A percentile compares a stretch with the other conserved stretches of the same genome.
phyloP scores from a whole-genome alignment of 2,888 invertebrate species.

The Trichacis sp. region DNA sequence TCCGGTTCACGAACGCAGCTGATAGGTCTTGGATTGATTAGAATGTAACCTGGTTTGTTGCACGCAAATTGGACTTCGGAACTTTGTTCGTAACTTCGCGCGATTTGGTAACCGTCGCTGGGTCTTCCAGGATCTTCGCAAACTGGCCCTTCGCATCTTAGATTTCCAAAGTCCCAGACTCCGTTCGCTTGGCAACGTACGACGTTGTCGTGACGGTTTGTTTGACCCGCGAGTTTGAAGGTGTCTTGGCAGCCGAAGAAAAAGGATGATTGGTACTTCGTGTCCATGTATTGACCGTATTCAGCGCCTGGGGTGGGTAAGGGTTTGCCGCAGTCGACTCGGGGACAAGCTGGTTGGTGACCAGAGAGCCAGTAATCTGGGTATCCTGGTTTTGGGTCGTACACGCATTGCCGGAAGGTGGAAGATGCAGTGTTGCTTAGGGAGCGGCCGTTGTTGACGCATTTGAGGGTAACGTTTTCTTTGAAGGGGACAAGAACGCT shows the following conservation, averaged over 20 bases:
- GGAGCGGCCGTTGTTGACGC: conserved; percentile 82
- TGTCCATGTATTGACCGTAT: conserved; percentile 89
- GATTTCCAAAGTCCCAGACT: conserved; percentile 97
- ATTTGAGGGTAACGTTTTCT: conserved; percentile 89
- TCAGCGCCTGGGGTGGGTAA: conserved; percentile 93
- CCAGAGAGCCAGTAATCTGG: conserved; percentile 94
- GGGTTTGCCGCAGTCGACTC: conserved; percentile 92
- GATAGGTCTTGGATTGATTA: conserved; percentile 91
- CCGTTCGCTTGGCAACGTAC: conserved; percentile 92
- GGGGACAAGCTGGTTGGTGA: conserved; percentile 85
- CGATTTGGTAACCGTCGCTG: conserved; percentile 88
- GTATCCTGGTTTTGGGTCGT: conserved; percentile 90
- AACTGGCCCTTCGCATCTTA: conserved; percentile 96
- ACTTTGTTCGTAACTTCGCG: conserved; percentile 88
- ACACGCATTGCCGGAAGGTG: conserved; percentile 93
- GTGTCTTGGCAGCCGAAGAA: conserved; percentile 97
- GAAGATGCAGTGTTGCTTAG: conserved; percentile 86
- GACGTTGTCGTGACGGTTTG: conserved; percentile 90
- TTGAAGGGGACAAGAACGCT: conserved; percentile 89
- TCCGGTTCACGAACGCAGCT: conserved; percentile 93
- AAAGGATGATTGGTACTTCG: conserved; percentile 92
- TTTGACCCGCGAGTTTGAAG: conserved; percentile 93
- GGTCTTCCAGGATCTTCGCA: conserved; percentile 96
- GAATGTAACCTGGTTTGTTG: conserved; percentile 90
- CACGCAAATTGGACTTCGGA: conserved; percentile 93